Evolutionary conservation across 2,888 invertebrate genomes (phyloP).

Genomic region (Chrysina gloriosa): DNA sequence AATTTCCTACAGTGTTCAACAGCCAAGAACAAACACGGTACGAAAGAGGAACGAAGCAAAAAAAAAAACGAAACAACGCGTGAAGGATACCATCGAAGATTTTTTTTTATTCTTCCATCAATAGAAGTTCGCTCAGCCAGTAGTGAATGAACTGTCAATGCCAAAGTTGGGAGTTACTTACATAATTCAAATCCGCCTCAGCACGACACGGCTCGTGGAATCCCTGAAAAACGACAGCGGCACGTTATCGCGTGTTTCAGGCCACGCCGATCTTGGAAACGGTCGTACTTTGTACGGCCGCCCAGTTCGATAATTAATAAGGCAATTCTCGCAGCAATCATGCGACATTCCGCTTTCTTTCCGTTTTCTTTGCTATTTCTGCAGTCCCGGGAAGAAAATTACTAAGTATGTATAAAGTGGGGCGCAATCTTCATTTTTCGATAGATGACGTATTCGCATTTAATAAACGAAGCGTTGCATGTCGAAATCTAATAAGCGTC

Average conservation of each 20-base stretch:
- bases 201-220: background rate
- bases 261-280: background rate
- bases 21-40: background rate
- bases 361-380: background rate
- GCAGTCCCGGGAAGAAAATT: too few relatives aligned
- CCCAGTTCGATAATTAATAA: slow-evolving; percentile 26
- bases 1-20: background rate
- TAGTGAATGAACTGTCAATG: slow-evolving; percentile 31
- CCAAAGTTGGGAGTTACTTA: slow-evolving; percentile 21
- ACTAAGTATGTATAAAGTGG: too few relatives aligned
- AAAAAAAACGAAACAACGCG: background rate
- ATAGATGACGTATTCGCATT: slow-evolving; percentile 5
- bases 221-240: background rate
- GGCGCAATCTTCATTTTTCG: slow-evolving; percentile 9
- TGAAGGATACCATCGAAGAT: slow-evolving; percentile 7
- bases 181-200: slow-evolving; percentile 11
- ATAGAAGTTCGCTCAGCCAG: slow-evolving; percentile 1
- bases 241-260: slow-evolving; percentile 9
- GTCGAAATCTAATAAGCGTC: too few relatives aligned
- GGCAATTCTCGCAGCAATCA: slow-evolving; percentile 20
- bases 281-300: background rate
- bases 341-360: slow-evolving; percentile 26
- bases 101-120: background rate
- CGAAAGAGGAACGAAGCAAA: background rate
- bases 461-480: slow-evolving; percentile 10